Percentiles rank a stretch among this genome's conserved stretches.
Evolutionary conservation across 2,888 invertebrate genomes (phyloP).

Genomic region (Seira ritae): DNA sequence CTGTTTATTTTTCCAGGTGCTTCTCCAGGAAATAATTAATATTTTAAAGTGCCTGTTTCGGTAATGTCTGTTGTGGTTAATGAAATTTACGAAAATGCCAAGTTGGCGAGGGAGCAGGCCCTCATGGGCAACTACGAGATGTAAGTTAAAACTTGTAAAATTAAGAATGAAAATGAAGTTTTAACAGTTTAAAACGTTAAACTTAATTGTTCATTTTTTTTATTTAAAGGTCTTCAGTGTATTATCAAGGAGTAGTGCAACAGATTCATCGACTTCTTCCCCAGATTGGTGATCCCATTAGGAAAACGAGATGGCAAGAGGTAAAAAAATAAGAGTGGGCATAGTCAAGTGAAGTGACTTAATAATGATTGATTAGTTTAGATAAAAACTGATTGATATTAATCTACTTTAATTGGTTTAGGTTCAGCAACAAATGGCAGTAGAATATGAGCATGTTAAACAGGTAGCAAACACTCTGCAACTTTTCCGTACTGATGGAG

Average conservation of each 20-base stretch:
- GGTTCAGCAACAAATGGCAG: constrained; percentile 91
- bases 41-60: background rate
- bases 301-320: constrained; percentile 93
- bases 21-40: background rate
- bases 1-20: constrained; percentile 39
- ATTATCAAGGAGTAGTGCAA: constrained; percentile 94
- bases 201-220: background rate
- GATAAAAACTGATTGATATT: constrained; percentile 58
- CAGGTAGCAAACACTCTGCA: constrained; percentile 86
- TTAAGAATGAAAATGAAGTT: background rate
- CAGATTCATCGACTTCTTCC: constrained; percentile 90
- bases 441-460: constrained; percentile 94
- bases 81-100: constrained; percentile 96
- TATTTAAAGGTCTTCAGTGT: constrained; percentile 84
- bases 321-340: too few species aligned
- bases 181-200: background rate
- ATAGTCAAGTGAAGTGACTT: too few species aligned
- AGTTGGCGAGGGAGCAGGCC: constrained; percentile 95
- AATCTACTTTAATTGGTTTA: constrained; percentile 74
- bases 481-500: constrained; percentile 85
- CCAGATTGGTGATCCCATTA: constrained; percentile 86
- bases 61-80: constrained; percentile 90
- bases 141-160: constrained; percentile 33
- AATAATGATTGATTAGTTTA: background rate
- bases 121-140: constrained; percentile 97